Conservation (phyloP, 2,113 vertebrate genomes). For the Poecile atricapillus region DNA sequence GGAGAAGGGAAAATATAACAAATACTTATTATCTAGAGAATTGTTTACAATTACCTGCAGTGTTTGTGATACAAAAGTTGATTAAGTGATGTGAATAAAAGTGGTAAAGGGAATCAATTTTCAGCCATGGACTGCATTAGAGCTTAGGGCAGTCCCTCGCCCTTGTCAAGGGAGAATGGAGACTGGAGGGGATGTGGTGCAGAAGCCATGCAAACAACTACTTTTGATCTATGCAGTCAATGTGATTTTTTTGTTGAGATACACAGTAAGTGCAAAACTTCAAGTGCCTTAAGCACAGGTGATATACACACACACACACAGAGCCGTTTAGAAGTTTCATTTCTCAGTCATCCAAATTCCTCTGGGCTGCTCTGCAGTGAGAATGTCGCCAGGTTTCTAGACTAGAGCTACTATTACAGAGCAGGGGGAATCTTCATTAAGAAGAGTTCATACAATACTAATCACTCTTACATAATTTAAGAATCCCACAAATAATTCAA, state of each 20-base stretch:
- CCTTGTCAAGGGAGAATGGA: not conserved
- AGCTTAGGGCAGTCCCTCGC: not conserved
- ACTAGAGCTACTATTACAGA: not conserved
- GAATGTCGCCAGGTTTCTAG: not conserved
- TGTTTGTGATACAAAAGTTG: not conserved
- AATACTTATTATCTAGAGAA: not conserved
- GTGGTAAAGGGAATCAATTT: not conserved
- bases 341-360: not conserved
- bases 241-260: conserved; percentile 2
- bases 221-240: not conserved
- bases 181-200: not conserved
- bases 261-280: not conserved
- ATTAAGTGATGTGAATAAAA: not conserved
- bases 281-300: not conserved
- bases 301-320: not conserved
- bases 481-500: not conserved
- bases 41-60: not conserved
- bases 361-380: not conserved
- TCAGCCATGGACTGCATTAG: not conserved
- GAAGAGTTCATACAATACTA: not conserved
- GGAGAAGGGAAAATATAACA: not conserved
- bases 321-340: not conserved
- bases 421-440: not conserved
- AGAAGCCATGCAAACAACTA: not conserved
- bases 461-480: not conserved